Evolutionary conservation across 1,140 invertebrate species (phyloP), one percentile per base, ranked within the genome.

Genomic region (Diachasmimorpha longicaudata): DNA sequence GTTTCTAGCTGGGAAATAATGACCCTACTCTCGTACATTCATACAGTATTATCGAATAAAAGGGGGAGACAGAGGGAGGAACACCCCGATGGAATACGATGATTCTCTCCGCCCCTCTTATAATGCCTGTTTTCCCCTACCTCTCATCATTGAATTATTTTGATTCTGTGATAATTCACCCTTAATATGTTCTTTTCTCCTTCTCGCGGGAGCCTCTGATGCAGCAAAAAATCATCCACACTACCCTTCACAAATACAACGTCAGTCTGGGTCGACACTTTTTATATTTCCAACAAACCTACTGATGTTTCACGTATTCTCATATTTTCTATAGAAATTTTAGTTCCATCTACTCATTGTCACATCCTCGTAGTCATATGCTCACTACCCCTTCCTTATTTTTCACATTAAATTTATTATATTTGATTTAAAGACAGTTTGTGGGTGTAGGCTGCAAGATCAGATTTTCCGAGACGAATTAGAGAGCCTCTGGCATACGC

Each of bases 131-230:
- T 80, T 78, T 83, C 79, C 82, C 85, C 84, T 75, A 81, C 81
- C 82, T 81, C 55, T 37, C 69, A 23, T 72, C 70, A 84, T 87
- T 85, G 87, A 88, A 87, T 88, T 87, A 88, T 88, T 88, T 86
- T 87, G 85, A 87, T 88, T 88, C 85, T 83, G 76, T 80, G 87
- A 87, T 87, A 88, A 88, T 87, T 88, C 86, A 83, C 79, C 85
- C 83, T 82, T 87, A 85, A 87, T 85, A 83, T 81, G 79, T 42
- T 78, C 78, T 81, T 80, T 77, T 52, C 70, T 44, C 75, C 69
- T 72, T 72, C 73, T 70, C 46, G 46, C 66, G 9, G 69, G 46
- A 71, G 58, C 14, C n/a, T 37, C 67, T 39, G 55, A 16, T n/a
- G 31, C 48, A 69, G 48, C 68, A 14, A 72, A 72, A 73, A 73